These are phyloP conservation scores for Mus caroli DNA, from an alignment of 2,797 vertebrate genomes.

Conservation along the genomic window DNA sequence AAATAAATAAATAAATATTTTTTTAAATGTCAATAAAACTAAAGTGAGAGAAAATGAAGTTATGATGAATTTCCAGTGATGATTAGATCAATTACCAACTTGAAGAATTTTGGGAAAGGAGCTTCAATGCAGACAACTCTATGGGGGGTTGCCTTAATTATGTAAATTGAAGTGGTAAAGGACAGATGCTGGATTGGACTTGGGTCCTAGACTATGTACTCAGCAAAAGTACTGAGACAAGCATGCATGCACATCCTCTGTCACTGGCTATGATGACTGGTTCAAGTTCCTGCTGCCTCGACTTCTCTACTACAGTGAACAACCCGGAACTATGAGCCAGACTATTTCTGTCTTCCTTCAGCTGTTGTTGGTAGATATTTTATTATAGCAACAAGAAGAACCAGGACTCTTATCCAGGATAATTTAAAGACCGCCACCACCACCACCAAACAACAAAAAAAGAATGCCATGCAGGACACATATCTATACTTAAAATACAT, in stretches of 20 bases:
- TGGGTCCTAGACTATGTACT: not conserved
- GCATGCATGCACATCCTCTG: too few species aligned
- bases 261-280: not conserved
- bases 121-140: not conserved
- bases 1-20: too few species aligned
- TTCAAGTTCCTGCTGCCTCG: not conserved
- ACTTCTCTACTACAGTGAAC: not conserved
- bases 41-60: slow-evolving; percentile 26
- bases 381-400: not conserved
- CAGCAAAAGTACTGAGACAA: fast-evolving
- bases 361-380: not conserved
- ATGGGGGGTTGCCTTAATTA: not conserved
- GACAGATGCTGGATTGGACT: not conserved
- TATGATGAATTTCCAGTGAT: not conserved
- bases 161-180: too few species aligned
- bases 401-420: not conserved
- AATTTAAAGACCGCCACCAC: not conserved
- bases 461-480: not conserved
- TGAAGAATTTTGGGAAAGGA: not conserved
- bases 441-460: not conserved
- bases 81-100: not conserved
- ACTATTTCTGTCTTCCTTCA: not conserved
- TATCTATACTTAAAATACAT: not conserved
- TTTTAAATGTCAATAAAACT: not conserved
- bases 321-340: too few species aligned